Evolutionary conservation across 2,797 vertebrate genomes (phyloP).

Genomic region (Oceanodroma leucorhoa): DNA sequence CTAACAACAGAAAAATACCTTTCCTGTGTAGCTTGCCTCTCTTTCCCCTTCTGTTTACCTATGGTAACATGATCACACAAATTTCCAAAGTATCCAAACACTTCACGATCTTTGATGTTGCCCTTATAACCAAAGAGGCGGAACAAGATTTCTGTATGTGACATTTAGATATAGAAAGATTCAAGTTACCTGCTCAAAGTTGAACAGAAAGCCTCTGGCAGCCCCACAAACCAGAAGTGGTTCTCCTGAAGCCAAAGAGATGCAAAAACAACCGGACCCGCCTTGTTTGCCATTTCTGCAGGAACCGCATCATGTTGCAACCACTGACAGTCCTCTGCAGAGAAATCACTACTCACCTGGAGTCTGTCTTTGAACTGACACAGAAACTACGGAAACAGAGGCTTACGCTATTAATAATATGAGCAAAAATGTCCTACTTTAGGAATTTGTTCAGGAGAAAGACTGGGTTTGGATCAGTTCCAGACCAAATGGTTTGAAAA

Average conservation of each 20-base stretch:
- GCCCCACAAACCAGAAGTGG: background rate
- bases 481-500: background rate
- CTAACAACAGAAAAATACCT: slow-evolving; percentile 35
- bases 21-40: background rate
- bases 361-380: background rate
- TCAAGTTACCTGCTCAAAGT: background rate
- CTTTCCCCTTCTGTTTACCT: slow-evolving; percentile 16
- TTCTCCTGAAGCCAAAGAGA: background rate
- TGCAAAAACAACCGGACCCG: background rate
- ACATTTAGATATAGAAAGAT: background rate
- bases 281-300: background rate
- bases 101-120: slow-evolving; percentile 19
- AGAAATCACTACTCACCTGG: background rate
- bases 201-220: background rate
- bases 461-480: background rate
- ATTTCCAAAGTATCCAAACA: slow-evolving; percentile 1
- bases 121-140: background rate
- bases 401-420: background rate
- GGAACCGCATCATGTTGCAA: background rate
- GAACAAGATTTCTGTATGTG: background rate
- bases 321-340: background rate
- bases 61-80: background rate
- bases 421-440: background rate
- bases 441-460: background rate
- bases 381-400: background rate